Base-by-base conservation (phyloP, 2,113 vertebrate species). In the Erythrocebus patas region DNA sequence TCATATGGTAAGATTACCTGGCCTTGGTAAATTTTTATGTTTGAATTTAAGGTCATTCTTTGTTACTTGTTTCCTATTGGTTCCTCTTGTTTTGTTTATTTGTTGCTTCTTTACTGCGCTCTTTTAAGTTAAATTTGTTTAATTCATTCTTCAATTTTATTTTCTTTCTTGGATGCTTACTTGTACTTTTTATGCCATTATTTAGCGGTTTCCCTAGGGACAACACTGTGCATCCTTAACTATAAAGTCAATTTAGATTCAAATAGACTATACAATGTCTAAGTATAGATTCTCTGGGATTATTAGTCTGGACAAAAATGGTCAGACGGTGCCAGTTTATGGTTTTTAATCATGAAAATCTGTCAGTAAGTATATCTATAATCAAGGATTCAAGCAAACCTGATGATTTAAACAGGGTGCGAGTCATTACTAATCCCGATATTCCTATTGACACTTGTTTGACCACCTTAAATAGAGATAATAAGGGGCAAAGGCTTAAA, bases 341-440 rank as follows among this genome's bases (percentile, higher is more conserved):
- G 64, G 48, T 43, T 72, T n/a, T 96, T 79, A 95, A 68, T 96
- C 23, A 70, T 80, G 12, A 57, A 94, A 92, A 72, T 13, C 25
- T 92, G 17, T 40, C 50, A 78, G 8, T 68, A 68, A 84, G 3
- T 25, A 30, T 80, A 73, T 45, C 6, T 93, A 83, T 13, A 91
- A 30, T 50, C 11, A 86, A 38, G 0, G 20, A 55, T 45, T 95
- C 64, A 80, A 10, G 38, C 27, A 59, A 89, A 96, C n/a, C 8
- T 91, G 13, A 68, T 32, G 0, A 81, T 64, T 57, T 84, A 95
- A 68, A 75, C 64, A 64, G 27, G 64, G 27, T 20, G n/a, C 79
- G 38, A n/a, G 57, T 3, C 18, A 89, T 88, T 64, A 55, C 17
- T 14, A 91, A 91, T n/a, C 23, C 8, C 4, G 70, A 0, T 83